Percentiles rank a stretch among this genome's conserved stretches.
Conservation (phyloP, 2,888 invertebrate genomes). For the Drosophila buzzatii region DNA sequence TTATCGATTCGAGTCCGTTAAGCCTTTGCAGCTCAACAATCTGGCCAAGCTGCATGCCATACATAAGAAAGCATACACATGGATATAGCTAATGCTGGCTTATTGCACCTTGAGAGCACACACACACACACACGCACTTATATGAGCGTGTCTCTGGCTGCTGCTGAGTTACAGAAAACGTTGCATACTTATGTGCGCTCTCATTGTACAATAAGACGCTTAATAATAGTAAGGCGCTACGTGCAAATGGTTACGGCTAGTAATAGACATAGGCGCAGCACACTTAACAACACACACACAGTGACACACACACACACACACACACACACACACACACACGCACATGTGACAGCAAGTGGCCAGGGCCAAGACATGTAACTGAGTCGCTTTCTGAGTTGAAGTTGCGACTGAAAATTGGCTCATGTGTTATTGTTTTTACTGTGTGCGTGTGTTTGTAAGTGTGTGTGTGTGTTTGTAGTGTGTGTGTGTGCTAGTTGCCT, state of each 20-base stretch:
- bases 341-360: conserved; percentile 47
- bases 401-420: conserved; percentile 43
- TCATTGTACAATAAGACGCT: conserved; percentile 66
- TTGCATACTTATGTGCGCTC: conserved; percentile 73
- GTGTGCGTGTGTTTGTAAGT: conserved; percentile 3
- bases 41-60: conserved; percentile 21
- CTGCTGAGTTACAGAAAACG: conserved; percentile 39
- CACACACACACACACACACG: not conserved
- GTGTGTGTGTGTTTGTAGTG: conserved; percentile 7
- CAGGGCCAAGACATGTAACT: conserved; percentile 50
- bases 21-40: conserved; percentile 38
- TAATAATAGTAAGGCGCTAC: conserved; percentile 66
- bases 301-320: conserved; percentile 10
- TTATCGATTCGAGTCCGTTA: conserved; percentile 35
- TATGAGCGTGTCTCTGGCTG: conserved; percentile 3
- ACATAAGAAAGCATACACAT: conserved; percentile 4
- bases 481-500: conserved; percentile 11
- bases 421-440: conserved; percentile 35
- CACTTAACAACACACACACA: conserved; percentile 33
- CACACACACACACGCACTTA: not conserved
- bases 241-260: conserved; percentile 67
- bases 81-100: conserved; percentile 43
- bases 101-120: conserved; percentile 46
- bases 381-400: conserved; percentile 9
- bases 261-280: conserved; percentile 67